Percentiles rank a stretch among this genome's conserved stretches.
Conservation (phyloP, 37 sponge, comb jelly and placozoan species). For the Corticium candelabrum region DNA sequence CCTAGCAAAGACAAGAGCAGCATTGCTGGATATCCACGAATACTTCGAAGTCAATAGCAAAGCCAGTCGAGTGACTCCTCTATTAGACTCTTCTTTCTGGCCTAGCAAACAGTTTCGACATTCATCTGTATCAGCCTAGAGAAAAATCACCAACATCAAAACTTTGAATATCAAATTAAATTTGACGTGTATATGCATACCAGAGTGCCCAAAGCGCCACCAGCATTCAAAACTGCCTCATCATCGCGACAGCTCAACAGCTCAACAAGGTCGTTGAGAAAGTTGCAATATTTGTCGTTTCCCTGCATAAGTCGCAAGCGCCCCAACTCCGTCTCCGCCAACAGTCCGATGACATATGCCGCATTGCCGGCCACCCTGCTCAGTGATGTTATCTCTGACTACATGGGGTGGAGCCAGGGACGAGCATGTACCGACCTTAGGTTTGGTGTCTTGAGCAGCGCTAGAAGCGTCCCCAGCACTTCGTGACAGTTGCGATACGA, state of each 20-base stretch:
- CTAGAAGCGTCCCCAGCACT: no score
- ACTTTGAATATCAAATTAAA: background rate
- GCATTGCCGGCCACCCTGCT: background rate
- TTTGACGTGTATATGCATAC: background rate
- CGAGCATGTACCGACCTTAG: no score
- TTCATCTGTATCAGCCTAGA: background rate
- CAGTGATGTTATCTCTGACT: no score
- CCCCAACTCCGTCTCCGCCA: background rate
- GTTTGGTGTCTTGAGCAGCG: no score
- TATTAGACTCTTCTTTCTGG: background rate
- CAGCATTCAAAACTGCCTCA: background rate
- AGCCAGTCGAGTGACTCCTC: background rate
- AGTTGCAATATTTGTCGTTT: background rate
- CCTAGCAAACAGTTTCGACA: background rate
- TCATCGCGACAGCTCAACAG: background rate
- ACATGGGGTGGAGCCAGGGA: no score
- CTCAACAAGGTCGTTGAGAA: background rate
- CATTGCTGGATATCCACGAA: slow-evolving; percentile 2
- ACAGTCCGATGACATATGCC: background rate
- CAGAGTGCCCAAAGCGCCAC: background rate
- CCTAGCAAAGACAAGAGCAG: background rate
- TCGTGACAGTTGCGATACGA: no score
- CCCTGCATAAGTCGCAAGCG: background rate
- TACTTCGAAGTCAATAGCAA: background rate
- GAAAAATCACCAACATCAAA: background rate